Percentiles rank a stretch among this genome's conserved stretches.
These are phyloP conservation scores for Ammodramus savannarum DNA, from an alignment of 2,113 vertebrate genomes.

Conservation along the genomic window DNA sequence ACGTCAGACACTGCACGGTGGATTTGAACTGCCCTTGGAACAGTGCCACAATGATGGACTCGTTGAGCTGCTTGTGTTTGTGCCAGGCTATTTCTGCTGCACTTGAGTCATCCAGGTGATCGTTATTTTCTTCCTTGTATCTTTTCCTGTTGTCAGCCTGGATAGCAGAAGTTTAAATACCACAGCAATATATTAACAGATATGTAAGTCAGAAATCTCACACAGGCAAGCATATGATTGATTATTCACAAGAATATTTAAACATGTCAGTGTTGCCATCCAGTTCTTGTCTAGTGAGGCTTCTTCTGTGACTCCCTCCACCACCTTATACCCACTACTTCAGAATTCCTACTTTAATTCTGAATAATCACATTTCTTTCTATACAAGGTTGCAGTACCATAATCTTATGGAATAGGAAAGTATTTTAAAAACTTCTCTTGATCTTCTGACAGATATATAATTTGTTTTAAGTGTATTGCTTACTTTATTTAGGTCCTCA, in stretches of 20 bases:
- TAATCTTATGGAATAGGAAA: not conserved
- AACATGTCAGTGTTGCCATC: not conserved
- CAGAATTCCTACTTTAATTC: not conserved
- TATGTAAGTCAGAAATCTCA: not conserved
- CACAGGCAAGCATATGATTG: not conserved
- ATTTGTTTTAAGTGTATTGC: not conserved
- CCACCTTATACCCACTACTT: not conserved
- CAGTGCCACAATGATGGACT: conserved; percentile 92
- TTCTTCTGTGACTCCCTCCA: not conserved
- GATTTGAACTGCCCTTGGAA: conserved; percentile 99
- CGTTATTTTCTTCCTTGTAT: conserved; percentile 92
- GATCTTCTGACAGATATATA: not conserved
- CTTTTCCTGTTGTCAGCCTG: conserved; percentile 95
- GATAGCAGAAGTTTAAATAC: not conserved
- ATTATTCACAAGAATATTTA: not conserved
- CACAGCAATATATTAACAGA: not conserved
- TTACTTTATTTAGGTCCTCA: conserved; percentile 97
- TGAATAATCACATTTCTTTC: not conserved
- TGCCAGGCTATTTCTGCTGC: conserved; percentile 92
- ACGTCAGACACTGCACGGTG: conserved; percentile 94
- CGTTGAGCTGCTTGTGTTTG: conserved; percentile 94
- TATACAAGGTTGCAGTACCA: not conserved
- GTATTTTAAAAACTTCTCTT: not conserved
- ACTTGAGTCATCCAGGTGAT: conserved; percentile 86
- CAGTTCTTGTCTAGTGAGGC: not conserved